Evolutionary conservation across 2,797 vertebrate species (phyloP), one percentile per base, ranked within the genome.

Genomic region (Danio albolineatus): DNA sequence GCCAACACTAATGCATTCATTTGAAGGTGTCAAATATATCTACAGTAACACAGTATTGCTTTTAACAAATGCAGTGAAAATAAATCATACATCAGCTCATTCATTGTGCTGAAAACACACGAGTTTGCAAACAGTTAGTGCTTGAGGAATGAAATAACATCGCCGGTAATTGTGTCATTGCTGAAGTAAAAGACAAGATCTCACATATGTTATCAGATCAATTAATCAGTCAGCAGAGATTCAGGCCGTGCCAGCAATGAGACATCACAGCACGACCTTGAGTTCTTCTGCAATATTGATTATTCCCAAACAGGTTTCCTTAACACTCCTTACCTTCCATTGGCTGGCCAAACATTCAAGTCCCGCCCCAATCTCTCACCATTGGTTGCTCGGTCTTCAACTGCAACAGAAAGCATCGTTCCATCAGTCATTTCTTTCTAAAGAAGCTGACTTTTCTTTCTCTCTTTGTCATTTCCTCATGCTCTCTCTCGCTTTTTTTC

Each of bases 161-260:
- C 1, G 28, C 28, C 77, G 77, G 61, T 48, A 10, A 14, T 38
- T 71, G 76, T 71, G 65, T 72, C 69, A 76, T 61, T 41, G 28
- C 71, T 53, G 65, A 86, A 65, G 76, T 16, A 60, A 67, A 41
- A 7, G 54, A 86, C 46, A 46, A 59, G 43, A 51, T 76, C 57
- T 65, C 41, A 10, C 64, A 71, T 77, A 79, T 73, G 81, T 64
- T 75, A 88, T 88, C 71, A 85, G 84, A 87, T 86, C 78, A 81
- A 84, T 83, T 51, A 67, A 76, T 83, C 83, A 80, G 60, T 59
- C 4, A 12, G 14, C 59, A 66, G 59, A 53, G 46, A 43, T 16
- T 43, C 6, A 19, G 51, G 12, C 39, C n/a, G 12, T 46, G 60
- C 48, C 65, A 28, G 53, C 21, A 21, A 6, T 16, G 6, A 16